Evolutionary conservation across 1,140 invertebrate species (phyloP), one percentile per base, ranked within the genome.

Genomic region (Drosophila sucinea): DNA sequence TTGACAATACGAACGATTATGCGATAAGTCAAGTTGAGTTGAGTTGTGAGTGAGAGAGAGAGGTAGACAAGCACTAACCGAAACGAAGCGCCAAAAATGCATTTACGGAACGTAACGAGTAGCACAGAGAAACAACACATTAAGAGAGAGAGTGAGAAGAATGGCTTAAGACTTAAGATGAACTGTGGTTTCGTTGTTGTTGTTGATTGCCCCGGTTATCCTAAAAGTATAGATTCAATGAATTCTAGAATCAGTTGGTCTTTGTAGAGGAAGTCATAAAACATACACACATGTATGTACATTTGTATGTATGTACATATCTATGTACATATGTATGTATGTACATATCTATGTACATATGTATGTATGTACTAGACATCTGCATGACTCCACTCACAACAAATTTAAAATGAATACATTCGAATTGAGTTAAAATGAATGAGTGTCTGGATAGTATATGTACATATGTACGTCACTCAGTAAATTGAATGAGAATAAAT

Each of bases 1-100:
- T 67, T 76, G 68, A 73, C 81, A 80, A 79, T 80, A 69, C 78
- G 54, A 47, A 69, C 73, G 82, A 85, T 85, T 86, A 81, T 81
- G 78, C 74, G 74, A 85, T 78, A 77, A 78, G 78, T 81, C 61
- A 41, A 65, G 47, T 40, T 60, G 57, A 61, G 40, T 71, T 69
- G 65, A 61, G 40, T 71, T 51, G 64, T 51, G 60, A 81, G 67
- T 63, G 73, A 70, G 77, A 79, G 70, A 38, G 23, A 44, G 25
- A 60, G 54, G 35, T 55, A 55, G 47, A 70, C 33, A 55, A 55
- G 70, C 38, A 29, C n/a, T 27, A 64, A 27, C 41, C 4, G 35
- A 68, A 67, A 61, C 44, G 11, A 25, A 51, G 61, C 47, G 47
- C 67, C 25, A 51, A 47, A 51, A 51, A 51, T 51, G 44, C 23